Evolutionary conservation across 2,888 invertebrate species (phyloP), one percentile per base, ranked within the genome.

Genomic region (Leptinotarsa tumamoca): DNA sequence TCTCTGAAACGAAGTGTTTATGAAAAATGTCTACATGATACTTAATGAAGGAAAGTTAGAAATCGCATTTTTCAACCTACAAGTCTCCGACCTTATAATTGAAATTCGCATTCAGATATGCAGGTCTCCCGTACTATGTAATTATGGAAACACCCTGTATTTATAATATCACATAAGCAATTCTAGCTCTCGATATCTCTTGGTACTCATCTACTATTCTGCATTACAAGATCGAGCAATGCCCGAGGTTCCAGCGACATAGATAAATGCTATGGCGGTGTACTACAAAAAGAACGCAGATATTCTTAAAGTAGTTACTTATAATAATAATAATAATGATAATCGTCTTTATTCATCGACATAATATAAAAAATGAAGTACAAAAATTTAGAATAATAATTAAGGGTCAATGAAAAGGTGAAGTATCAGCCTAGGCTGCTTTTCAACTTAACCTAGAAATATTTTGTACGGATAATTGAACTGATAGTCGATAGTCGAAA

Each of bases 251-350:
- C 56, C 61, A 69, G 23, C 54, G 56, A 69, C 56, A 69, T 21
- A 56, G 56, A 69, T 69, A 56, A 69, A 69, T 69, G 69, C 56
- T 54, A 54, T n/a, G 69, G 69, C 69, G 69, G 69, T 56, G 56
- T 56, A 15, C 15, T 43, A 56, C 69, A 69, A 23, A 61, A 61
- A 61, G 61, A 61, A 61, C 61, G 27, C 23, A 27, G 14, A 27
- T 61, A 61, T 61, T 61, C 61, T 61, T 61, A 14, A 61, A 14
- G 61, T 61, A 61, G 43, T 43, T 43, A 3, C 15, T 61, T 61
- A 14, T 61, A 61, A 21, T 21, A 21, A 21, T 21, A 21, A 18
- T 18, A 18, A 18, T 18, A 18, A 21, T 21, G 1, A 21, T 21
- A 21, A 21, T 21, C 21, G 21, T 21, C 21, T 21, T 21, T 21